phyloP scores from a whole-genome alignment of 2,113 vertebrate species.

The Podarcis cretensis region DNA sequence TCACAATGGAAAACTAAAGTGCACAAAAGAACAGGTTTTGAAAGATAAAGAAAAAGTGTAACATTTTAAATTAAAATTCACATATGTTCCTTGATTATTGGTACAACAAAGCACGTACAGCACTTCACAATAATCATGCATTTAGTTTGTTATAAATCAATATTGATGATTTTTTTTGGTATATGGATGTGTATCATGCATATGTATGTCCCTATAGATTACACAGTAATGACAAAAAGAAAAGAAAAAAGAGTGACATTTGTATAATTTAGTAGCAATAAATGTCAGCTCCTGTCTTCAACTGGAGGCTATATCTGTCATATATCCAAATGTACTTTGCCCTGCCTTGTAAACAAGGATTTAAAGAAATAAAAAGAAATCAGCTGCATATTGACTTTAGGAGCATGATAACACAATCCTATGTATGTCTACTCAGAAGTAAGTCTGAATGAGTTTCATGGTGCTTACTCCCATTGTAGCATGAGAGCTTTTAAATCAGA shows the following conservation, averaged over 20 bases:
- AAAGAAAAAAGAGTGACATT: neutral
- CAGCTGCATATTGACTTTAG: neutral
- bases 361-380: neutral
- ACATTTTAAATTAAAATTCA: neutral
- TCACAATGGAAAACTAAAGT: neutral
- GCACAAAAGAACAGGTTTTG: neutral
- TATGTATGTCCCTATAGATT: neutral
- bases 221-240: neutral
- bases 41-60: neutral
- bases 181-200: neutral
- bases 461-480: neutral
- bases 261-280: neutral
- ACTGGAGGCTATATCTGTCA: neutral
- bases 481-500: slow-evolving; percentile 17
- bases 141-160: neutral
- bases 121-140: neutral
- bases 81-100: neutral
- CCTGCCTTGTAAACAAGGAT: neutral
- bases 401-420: neutral
- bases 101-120: no score
- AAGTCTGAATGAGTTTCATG: neutral
- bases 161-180: neutral
- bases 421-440: neutral
- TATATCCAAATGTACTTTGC: neutral
- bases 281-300: neutral